phyloP scores from a whole-genome alignment of 2,888 invertebrate genomes.

The Lamellibrachia satsuma region DNA sequence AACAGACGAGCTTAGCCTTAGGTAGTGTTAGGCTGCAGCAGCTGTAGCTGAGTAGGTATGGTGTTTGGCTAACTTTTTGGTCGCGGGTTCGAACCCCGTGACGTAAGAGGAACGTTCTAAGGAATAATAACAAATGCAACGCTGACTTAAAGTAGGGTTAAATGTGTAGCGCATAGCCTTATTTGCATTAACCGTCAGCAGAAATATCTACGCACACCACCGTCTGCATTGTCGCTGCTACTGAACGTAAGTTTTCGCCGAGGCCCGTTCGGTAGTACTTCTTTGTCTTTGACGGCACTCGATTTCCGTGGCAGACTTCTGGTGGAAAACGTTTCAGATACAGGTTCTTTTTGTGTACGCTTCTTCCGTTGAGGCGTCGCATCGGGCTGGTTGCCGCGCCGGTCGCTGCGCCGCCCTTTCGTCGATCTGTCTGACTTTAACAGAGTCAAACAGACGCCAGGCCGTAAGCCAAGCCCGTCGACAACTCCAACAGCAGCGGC shows the following conservation, averaged over 20 bases:
- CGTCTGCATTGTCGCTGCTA: background rate
- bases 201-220: background rate
- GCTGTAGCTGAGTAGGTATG: too few species aligned
- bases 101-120: too few species aligned
- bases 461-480: background rate
- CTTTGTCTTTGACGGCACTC: background rate
- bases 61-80: too few species aligned
- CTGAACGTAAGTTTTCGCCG: background rate
- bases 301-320: background rate
- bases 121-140: background rate
- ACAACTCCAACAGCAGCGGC: background rate
- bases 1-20: too few species aligned
- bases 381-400: background rate
- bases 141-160: background rate
- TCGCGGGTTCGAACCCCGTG: too few species aligned
- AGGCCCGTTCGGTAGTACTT: background rate
- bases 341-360: background rate
- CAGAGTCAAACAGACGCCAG: background rate
- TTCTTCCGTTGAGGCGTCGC: background rate
- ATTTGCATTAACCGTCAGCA: background rate
- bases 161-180: background rate
- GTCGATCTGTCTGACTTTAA: background rate
- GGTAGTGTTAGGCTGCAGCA: too few species aligned
- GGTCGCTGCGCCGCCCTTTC: background rate
- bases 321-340: background rate